Conservation (phyloP, 2,888 invertebrate species). For the Megaustenia siamemsis region DNA sequence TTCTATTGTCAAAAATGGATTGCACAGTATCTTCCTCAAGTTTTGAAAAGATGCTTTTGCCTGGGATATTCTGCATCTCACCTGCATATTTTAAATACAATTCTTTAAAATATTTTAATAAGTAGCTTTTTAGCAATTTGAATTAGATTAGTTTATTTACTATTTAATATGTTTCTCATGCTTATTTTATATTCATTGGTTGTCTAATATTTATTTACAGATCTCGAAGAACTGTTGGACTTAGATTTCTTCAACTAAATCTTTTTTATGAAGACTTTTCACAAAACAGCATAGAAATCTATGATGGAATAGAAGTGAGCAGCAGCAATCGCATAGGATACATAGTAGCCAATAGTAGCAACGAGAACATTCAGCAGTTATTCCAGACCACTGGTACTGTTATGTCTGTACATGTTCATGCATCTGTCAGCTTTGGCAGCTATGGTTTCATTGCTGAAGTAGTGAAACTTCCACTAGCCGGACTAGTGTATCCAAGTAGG, state of each 20-base stretch:
- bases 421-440: conserved; percentile 93
- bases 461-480: conserved; percentile 88
- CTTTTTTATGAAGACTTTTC: conserved; percentile 81
- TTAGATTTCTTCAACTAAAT: conserved; percentile 82
- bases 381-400: conserved; percentile 71
- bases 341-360: conserved; percentile 69
- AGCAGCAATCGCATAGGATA: conserved; percentile 75
- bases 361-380: conserved; percentile 60
- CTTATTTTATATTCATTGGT: background rate
- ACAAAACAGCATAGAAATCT: conserved; percentile 89
- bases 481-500: conserved; percentile 75
- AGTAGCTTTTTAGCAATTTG: background rate
- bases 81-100: too few relatives aligned
- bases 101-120: too few relatives aligned
- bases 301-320: conserved; percentile 94
- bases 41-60: too few relatives aligned
- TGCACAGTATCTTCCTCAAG: too few relatives aligned
- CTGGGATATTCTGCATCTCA: too few relatives aligned
- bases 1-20: too few relatives aligned
- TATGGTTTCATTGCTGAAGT: conserved; percentile 99
- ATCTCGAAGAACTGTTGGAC: conserved; percentile 92
- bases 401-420: conserved; percentile 92
- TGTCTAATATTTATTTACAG: conserved; percentile 7
- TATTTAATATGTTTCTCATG: too few relatives aligned
- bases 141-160: too few relatives aligned